Conservation (phyloP, 2,113 vertebrate genomes). For the Crotalus tigris region DNA sequence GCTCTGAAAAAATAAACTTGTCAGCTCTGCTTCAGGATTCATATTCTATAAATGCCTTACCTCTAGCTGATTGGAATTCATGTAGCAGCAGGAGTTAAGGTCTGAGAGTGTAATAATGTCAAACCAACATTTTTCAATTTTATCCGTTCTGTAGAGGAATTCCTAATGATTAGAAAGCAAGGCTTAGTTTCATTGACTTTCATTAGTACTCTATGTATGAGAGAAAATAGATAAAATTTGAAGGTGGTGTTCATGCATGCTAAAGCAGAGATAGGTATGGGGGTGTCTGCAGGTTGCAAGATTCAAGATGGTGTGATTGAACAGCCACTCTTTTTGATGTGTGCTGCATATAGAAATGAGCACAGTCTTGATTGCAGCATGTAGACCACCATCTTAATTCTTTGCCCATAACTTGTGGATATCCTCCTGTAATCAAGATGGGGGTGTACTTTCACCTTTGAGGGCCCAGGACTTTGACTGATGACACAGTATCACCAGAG, state of each 20-base stretch:
- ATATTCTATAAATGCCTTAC: conserved; percentile 33
- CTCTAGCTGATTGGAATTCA: conserved; percentile 22
- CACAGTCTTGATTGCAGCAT: neutral
- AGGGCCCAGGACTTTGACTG: neutral
- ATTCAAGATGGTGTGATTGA: neutral
- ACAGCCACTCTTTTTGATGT: neutral
- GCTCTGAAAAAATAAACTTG: conserved; percentile 48
- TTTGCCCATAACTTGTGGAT: neutral
- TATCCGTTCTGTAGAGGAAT: neutral
- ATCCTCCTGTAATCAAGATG: neutral
- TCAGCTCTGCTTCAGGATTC: conserved; percentile 39
- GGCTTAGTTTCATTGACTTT: neutral
- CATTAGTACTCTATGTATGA: neutral
- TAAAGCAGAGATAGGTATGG: neutral
- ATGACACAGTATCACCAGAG: neutral
- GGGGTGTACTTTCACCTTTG: neutral
- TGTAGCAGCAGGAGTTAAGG: conserved; percentile 34
- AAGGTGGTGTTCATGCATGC: neutral
- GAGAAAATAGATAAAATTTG: neutral
- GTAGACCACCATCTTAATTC: neutral
- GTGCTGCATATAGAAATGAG: neutral
- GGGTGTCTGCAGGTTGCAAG: neutral
- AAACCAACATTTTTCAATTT: conserved; percentile 22
- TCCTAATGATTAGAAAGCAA: neutral
- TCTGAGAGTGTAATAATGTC: conserved; percentile 37